These are phyloP conservation scores for Theonella swinhoei DNA, from an alignment of 37 sponge, comb jelly and placozoan genomes.

Conservation along the genomic window DNA sequence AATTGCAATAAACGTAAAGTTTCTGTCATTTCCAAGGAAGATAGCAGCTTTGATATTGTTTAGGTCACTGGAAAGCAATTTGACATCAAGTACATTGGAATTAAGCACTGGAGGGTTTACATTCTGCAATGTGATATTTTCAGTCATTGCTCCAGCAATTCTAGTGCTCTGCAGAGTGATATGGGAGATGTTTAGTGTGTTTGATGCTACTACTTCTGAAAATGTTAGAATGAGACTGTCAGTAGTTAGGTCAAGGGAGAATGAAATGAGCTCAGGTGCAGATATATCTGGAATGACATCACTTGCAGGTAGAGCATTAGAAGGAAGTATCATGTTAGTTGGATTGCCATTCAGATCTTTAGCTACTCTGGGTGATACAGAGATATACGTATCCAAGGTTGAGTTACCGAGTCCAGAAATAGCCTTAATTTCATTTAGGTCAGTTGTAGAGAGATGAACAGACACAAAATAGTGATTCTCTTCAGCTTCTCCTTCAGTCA, in stretches of 20 bases:
- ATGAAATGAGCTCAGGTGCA: conserved; percentile 59
- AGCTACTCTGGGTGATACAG: conserved; percentile 38
- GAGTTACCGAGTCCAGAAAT: conserved; percentile 47
- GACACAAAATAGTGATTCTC: conserved; percentile 49
- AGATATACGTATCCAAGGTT: conserved; percentile 58
- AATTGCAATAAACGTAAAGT: conserved; percentile 63
- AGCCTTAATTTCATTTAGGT: conserved; percentile 70
- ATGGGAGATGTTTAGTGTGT: conserved; percentile 45
- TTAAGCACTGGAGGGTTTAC: conserved; percentile 4
- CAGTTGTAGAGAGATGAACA: conserved; percentile 42
- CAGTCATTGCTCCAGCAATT: not conserved
- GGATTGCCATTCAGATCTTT: conserved; percentile 63
- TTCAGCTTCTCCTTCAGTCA: conserved; percentile 37
- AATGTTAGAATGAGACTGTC: conserved; percentile 64
- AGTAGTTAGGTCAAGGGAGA: conserved; percentile 71
- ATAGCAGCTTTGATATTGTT: conserved; percentile 54
- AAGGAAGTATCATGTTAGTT: conserved; percentile 12
- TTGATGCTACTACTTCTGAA: conserved; percentile 69
- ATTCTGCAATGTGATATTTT: conserved; percentile 9
- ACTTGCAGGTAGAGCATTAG: conserved; percentile 51
- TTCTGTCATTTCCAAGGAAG: conserved; percentile 43
- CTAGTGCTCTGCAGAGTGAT: conserved; percentile 72
- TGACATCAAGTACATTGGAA: conserved; percentile 32
- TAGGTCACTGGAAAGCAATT: conserved; percentile 44
- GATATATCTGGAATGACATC: conserved; percentile 55